Percentiles rank a stretch among this genome's conserved stretches.
These are phyloP conservation scores for Lepisosteus osseus DNA, from an alignment of 2,113 vertebrate genomes.

Conservation along the genomic window DNA sequence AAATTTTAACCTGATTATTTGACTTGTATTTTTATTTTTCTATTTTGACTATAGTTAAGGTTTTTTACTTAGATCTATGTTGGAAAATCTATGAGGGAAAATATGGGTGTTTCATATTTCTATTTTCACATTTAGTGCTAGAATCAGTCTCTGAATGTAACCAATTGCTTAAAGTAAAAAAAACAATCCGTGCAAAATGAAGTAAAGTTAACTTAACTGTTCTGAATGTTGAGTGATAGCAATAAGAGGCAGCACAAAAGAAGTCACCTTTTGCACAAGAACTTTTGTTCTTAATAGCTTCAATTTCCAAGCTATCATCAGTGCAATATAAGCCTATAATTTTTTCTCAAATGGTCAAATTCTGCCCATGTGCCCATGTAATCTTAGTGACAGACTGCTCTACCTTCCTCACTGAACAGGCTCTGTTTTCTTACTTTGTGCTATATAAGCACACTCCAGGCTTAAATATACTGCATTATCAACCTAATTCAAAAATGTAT, in stretches of 20 bases:
- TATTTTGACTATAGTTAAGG: too few relatives aligned
- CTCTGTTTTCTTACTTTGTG: slow-evolving; percentile 41
- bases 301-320: slow-evolving; percentile 51
- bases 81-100: too few relatives aligned
- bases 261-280: slow-evolving; percentile 37
- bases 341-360: slow-evolving; percentile 46
- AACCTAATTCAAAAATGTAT: slow-evolving; percentile 40
- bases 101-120: too few relatives aligned
- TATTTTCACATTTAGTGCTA: not conserved
- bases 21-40: too few relatives aligned
- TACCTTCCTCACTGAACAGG: slow-evolving; percentile 28
- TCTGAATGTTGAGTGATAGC: slow-evolving; percentile 41
- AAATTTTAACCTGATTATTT: too few relatives aligned
- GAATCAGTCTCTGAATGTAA: not conserved
- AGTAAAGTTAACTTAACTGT: not conserved
- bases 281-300: slow-evolving; percentile 56
- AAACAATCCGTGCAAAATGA: not conserved
- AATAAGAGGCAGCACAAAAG: slow-evolving; percentile 25
- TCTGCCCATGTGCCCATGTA: slow-evolving; percentile 32
- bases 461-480: slow-evolving; percentile 44
- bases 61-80: too few relatives aligned
- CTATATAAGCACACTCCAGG: slow-evolving; percentile 28
- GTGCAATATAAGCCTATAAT: slow-evolving; percentile 46
- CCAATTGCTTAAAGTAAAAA: too few relatives aligned
- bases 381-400: slow-evolving; percentile 41